Percentiles rank a stretch among this genome's conserved stretches.
phyloP scores from a whole-genome alignment of 2,888 invertebrate species.

The Apamea anceps region DNA sequence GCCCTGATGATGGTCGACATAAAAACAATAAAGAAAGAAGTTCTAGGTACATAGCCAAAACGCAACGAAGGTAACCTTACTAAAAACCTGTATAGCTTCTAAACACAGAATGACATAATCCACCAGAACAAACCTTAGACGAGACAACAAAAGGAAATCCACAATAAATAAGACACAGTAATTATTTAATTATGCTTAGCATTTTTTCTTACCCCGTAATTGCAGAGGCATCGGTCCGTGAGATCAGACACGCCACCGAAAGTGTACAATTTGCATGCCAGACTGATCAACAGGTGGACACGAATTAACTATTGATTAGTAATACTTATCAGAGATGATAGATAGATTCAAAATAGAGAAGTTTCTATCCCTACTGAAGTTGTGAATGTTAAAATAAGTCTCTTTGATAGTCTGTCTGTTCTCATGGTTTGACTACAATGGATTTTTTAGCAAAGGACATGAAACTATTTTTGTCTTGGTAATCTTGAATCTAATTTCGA shows the following conservation, averaged over 20 bases:
- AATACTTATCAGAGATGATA: conserved; percentile 1
- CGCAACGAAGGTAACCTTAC: background rate
- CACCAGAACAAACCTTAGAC: background rate
- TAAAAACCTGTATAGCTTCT: background rate
- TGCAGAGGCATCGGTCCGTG: conserved; percentile 66
- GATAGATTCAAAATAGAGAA: background rate
- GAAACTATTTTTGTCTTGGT: background rate
- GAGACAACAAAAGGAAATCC: conserved; percentile 25
- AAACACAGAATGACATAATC: conserved; percentile 15
- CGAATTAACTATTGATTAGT: conserved; percentile 8
- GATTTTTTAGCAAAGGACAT: too few relatives aligned
- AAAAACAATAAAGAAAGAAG: background rate
- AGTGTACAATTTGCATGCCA: conserved; percentile 66
- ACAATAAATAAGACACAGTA: conserved; percentile 25
- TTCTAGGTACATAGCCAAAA: background rate
- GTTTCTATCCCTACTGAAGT: background rate
- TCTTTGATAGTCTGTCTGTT: background rate
- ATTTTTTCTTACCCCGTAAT: conserved; percentile 51
- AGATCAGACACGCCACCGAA: conserved; percentile 66
- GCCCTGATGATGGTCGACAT: background rate
- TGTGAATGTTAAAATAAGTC: background rate
- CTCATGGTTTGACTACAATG: too few relatives aligned
- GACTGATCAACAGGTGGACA: conserved; percentile 40
- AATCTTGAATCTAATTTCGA: background rate
- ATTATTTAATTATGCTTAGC: conserved; percentile 36